A percentile compares a stretch with the other conserved stretches of the same genome.
Conservation (phyloP, 1,140 invertebrate genomes). For the Brachystomella parvula region DNA sequence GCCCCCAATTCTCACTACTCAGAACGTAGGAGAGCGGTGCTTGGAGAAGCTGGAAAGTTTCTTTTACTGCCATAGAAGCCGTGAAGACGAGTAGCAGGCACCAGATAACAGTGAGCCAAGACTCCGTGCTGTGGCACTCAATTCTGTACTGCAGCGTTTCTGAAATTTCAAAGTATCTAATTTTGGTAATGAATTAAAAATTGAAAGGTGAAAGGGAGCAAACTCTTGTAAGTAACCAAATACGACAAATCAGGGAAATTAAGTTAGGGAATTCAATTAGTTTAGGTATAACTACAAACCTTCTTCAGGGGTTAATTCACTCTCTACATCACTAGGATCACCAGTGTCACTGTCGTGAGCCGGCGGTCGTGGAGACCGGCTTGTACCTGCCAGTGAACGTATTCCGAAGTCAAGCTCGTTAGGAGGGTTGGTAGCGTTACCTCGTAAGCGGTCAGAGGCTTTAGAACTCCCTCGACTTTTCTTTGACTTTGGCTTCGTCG, state of each 20-base stretch:
- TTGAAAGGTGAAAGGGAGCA: no score
- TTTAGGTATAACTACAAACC: not conserved
- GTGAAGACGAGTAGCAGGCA: slow-evolving; percentile 34
- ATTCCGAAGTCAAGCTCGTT: not conserved
- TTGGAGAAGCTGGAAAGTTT: slow-evolving; percentile 41
- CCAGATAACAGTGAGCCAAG: slow-evolving; percentile 30
- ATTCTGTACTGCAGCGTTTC: slow-evolving; percentile 1
- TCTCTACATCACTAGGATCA: not conserved
- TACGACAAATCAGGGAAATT: no score
- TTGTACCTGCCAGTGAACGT: not conserved
- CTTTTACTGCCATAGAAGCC: slow-evolving; percentile 40
- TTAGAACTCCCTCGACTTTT: not conserved
- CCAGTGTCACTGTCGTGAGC: not conserved
- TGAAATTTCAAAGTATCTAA: no score
- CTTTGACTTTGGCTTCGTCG: not conserved
- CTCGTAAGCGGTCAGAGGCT: not conserved
- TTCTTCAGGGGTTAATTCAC: slow-evolving; percentile 3
- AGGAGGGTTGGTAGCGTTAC: no score
- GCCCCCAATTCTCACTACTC: slow-evolving; percentile 64
- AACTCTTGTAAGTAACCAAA: no score
- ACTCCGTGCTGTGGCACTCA: not conserved
- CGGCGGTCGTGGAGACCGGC: not conserved
- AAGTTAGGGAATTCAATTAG: no score
- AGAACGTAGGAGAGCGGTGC: slow-evolving; percentile 27
- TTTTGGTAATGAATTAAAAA: no score